Percentiles rank a stretch among this genome's conserved stretches.
Conservation (phyloP, 2,113 vertebrate genomes). For the Lynx canadensis region DNA sequence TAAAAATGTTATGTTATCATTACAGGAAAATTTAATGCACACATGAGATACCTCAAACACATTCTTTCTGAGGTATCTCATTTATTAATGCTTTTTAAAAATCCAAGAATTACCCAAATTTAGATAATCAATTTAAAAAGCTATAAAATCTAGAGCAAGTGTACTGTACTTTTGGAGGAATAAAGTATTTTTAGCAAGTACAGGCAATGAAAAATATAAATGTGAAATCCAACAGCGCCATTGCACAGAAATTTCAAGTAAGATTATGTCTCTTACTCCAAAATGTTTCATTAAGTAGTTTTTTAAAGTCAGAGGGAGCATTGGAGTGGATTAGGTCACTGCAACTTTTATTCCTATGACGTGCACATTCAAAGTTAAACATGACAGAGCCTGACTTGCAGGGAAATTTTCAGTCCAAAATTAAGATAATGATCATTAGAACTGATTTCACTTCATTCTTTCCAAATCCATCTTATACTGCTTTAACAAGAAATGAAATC, state of each 20-base stretch:
- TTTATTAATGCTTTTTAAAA: neutral
- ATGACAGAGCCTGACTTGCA: constrained; percentile 40
- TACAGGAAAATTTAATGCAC: neutral
- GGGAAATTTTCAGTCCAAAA: constrained; percentile 35
- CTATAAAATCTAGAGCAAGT: neutral
- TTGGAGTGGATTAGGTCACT: neutral
- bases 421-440: constrained; percentile 74
- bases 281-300: neutral
- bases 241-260: neutral
- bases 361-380: constrained; percentile 44
- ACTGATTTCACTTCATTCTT: constrained; percentile 65
- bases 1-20: neutral
- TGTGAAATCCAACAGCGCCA: neutral
- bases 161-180: neutral
- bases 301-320: neutral
- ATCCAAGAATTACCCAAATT: neutral
- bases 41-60: neutral
- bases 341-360: neutral
- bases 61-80: neutral
- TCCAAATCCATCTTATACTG: constrained; percentile 71
- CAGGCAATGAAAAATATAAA: neutral
- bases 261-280: neutral
- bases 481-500: constrained; percentile 73
- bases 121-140: neutral
- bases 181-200: constrained; percentile 20